Percentiles rank a stretch among this genome's conserved stretches.
Evolutionary conservation across 2,113 vertebrate genomes (phyloP).

Genomic region (Eurystomus gularis): DNA sequence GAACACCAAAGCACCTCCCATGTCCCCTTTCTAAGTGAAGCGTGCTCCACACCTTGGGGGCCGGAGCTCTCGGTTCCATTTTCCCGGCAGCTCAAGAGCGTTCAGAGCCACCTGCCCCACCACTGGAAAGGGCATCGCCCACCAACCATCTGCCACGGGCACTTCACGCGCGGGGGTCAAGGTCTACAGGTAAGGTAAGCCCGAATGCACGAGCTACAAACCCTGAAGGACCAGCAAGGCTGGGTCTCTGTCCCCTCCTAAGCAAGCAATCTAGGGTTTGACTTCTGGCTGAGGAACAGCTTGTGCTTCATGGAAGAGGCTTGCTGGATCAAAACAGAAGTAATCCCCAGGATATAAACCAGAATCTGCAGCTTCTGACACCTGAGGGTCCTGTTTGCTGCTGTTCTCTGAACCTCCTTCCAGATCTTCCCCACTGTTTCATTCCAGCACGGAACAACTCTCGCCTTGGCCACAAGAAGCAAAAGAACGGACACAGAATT

Average conservation of each 20-base stretch:
- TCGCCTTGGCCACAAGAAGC: background rate
- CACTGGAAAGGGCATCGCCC: accelerated
- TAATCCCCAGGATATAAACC: background rate
- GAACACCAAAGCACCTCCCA: background rate
- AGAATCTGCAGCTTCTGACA: background rate
- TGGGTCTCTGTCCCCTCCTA: background rate
- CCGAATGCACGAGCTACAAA: too few species aligned
- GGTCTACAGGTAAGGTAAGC: background rate
- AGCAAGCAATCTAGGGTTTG: background rate
- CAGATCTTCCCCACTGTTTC: background rate
- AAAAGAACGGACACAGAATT: background rate
- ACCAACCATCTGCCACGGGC: background rate
- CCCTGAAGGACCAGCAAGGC: background rate
- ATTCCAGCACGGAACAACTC: background rate
- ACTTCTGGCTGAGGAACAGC: too few species aligned
- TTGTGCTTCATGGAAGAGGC: background rate
- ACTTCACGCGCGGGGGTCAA: background rate
- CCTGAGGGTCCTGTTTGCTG: background rate
- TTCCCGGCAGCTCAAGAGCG: background rate
- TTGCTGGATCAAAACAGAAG: background rate
- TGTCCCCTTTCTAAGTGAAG: accelerated
- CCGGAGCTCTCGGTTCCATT: background rate
- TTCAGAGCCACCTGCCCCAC: background rate
- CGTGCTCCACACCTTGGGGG: background rate
- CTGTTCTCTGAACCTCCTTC: background rate